Evolutionary conservation across 2,888 invertebrate species (phyloP).

Genomic region (Rhorus exstirpatorius): DNA sequence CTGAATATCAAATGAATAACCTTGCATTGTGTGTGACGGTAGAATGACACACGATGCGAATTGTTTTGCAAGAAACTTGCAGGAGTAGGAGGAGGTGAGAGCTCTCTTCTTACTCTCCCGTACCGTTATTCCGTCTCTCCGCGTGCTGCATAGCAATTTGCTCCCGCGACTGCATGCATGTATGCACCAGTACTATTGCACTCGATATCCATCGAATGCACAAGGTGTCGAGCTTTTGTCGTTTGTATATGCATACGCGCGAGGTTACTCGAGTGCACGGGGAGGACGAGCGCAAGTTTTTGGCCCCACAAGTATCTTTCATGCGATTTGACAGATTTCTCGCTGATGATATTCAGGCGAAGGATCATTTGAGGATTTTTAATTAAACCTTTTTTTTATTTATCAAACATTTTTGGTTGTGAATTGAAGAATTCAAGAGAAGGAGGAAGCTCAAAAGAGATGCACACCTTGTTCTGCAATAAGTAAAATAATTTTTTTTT

Average conservation of each 20-base stretch:
- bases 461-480: not conserved
- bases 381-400: no score
- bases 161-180: constrained; percentile 32
- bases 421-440: no score
- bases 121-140: constrained; percentile 84
- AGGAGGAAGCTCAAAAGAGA: no score
- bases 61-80: constrained; percentile 79
- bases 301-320: constrained; percentile 46
- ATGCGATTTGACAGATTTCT: no score
- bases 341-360: no score
- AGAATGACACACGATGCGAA: constrained; percentile 81
- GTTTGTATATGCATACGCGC: constrained; percentile 42
- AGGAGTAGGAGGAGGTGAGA: constrained; percentile 9
- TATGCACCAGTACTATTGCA: constrained; percentile 22
- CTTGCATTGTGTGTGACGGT: constrained; percentile 84
- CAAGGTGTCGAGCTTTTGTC: constrained; percentile 51
- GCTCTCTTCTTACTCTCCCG: constrained; percentile 49
- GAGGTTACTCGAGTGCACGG: constrained; percentile 44
- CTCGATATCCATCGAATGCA: constrained; percentile 35
- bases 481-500: not conserved
- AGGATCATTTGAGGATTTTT: constrained; percentile 1
- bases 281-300: constrained; percentile 57
- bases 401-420: no score
- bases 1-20: constrained; percentile 85
- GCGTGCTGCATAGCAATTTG: constrained; percentile 84